Conservation (phyloP, 1,140 invertebrate genomes). For the Drosophila neocordata region DNA sequence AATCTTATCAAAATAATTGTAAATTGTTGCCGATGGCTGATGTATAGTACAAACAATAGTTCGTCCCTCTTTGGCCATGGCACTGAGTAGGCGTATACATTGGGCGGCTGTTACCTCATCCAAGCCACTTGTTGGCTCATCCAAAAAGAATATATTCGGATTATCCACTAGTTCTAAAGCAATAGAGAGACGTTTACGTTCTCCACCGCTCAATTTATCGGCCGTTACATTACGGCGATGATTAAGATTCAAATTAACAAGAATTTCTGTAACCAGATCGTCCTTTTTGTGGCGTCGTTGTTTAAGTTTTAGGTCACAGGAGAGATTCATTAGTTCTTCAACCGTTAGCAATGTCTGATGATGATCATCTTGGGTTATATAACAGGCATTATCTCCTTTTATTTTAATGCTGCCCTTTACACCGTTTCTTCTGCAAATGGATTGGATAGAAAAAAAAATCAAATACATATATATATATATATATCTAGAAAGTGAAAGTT, state of each 20-base stretch:
- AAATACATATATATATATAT: neutral
- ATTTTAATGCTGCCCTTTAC: conserved; percentile 84
- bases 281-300: conserved; percentile 81
- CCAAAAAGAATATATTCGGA: conserved; percentile 89
- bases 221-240: conserved; percentile 87
- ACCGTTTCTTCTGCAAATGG: conserved; percentile 83
- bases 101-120: conserved; percentile 94
- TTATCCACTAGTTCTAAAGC: conserved; percentile 93
- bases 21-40: conserved; percentile 91
- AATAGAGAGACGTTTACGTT: conserved; percentile 91
- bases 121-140: conserved; percentile 91
- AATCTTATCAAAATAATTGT: conserved; percentile 93
- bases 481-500: neutral
- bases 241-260: conserved; percentile 85
- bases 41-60: conserved; percentile 93
- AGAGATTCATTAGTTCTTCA: conserved; percentile 92
- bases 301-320: conserved; percentile 89
- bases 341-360: conserved; percentile 92
- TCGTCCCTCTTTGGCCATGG: conserved; percentile 87
- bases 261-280: conserved; percentile 83
- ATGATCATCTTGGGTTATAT: conserved; percentile 96
- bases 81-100: conserved; percentile 88
- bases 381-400: conserved; percentile 86
- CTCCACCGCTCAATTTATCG: conserved; percentile 88
- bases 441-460: neutral